phyloP scores from a whole-genome alignment of 2,113 vertebrate genomes.

The Cochlearius cochlearius region DNA sequence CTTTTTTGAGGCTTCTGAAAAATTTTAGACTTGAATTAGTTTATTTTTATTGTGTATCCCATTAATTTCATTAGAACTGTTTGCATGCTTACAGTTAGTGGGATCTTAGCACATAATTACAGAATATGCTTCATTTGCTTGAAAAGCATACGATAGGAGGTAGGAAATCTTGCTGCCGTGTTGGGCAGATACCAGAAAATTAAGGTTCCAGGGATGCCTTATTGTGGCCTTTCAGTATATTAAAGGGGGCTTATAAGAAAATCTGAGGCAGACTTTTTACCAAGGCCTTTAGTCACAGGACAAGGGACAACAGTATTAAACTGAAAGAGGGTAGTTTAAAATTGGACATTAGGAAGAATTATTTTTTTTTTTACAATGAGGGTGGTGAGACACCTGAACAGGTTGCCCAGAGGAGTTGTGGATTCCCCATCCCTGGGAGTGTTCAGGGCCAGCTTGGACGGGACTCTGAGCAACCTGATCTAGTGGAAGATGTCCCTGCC shows the following conservation, averaged over 20 bases:
- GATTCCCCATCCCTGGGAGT: neutral
- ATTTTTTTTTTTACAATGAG: neutral
- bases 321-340: neutral
- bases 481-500: neutral
- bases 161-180: neutral
- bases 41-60: neutral
- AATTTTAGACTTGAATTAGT: neutral
- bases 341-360: neutral
- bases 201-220: neutral
- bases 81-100: neutral
- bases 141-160: neutral
- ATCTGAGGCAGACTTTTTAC: neutral
- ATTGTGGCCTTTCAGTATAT: neutral
- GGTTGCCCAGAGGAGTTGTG: neutral
- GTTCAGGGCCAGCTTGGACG: rapidly evolving
- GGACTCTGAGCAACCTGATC: neutral
- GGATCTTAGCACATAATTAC: neutral
- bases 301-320: neutral
- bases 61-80: neutral
- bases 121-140: neutral
- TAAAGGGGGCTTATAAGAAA: neutral
- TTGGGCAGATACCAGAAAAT: neutral
- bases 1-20: neutral
- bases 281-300: neutral
- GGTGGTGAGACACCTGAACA: neutral